These are phyloP conservation scores for Zalophus californianus DNA, from an alignment of 2,797 vertebrate species.

Conservation along the genomic window DNA sequence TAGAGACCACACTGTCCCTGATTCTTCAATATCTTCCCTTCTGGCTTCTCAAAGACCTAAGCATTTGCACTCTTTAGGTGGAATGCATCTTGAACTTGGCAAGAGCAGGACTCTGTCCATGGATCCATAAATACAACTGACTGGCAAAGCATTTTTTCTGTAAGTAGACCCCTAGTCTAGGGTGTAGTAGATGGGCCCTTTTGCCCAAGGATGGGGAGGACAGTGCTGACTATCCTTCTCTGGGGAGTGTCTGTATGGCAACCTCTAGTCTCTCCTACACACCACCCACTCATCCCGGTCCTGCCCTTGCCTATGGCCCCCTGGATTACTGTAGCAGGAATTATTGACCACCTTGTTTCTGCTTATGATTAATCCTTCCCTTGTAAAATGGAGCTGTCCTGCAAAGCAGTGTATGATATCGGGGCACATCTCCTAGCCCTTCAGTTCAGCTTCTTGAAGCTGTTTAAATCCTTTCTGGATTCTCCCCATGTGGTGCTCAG, in stretches of 20 bases:
- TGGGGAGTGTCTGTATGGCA: slow-evolving; percentile 46
- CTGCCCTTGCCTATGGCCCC: neutral
- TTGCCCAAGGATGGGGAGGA: neutral
- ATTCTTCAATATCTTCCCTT: neutral
- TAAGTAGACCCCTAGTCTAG: neutral
- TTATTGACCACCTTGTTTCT: neutral
- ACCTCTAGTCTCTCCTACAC: neutral
- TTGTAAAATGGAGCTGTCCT: neutral
- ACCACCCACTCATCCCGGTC: neutral
- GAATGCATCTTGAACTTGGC: neutral
- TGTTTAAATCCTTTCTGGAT: neutral
- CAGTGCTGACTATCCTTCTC: neutral
- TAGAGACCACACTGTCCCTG: neutral
- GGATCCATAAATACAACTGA: neutral
- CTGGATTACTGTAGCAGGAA: neutral
- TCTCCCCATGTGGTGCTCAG: neutral
- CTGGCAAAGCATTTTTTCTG: neutral
- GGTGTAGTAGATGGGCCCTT: neutral
- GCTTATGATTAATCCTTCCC: neutral
- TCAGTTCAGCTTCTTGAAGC: slow-evolving; percentile 1
- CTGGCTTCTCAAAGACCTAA: neutral
- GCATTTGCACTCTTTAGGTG: neutral
- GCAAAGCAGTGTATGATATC: neutral
- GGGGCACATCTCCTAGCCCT: neutral
- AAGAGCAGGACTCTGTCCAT: neutral